A percentile compares a stretch with the other conserved stretches of the same genome.
These are phyloP conservation scores for Neria commutata DNA, from an alignment of 2,888 invertebrate species.

Conservation along the genomic window DNA sequence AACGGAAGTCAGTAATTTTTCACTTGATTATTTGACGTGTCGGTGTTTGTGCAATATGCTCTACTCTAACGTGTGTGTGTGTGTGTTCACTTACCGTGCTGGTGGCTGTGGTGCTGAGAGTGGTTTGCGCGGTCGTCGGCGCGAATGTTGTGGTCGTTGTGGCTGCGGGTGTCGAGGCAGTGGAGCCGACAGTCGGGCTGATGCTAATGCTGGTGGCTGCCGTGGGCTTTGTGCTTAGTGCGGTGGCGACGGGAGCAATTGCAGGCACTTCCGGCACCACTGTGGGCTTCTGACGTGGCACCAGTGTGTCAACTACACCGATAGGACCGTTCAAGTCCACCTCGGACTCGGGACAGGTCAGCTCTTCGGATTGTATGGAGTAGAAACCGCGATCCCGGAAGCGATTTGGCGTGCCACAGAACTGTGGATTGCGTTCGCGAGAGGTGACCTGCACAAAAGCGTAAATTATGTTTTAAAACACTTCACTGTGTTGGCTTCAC, in stretches of 20 bases:
- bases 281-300: conserved; percentile 57
- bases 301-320: conserved; percentile 59
- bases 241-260: conserved; percentile 35
- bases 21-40: neutral
- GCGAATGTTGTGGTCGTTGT: conserved; percentile 33
- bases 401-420: conserved; percentile 83
- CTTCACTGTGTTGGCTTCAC: neutral
- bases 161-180: conserved; percentile 29
- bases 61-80: neutral
- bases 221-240: conserved; percentile 30
- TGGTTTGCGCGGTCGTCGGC: conserved; percentile 30
- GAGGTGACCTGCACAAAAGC: conserved; percentile 85
- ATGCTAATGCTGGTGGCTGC: conserved; percentile 31
- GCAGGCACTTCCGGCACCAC: conserved; percentile 40
- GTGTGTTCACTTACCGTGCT: conserved; percentile 29
- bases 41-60: neutral
- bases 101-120: conserved; percentile 38
- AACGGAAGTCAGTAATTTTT: conserved; percentile 13
- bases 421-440: conserved; percentile 89
- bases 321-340: conserved; percentile 63
- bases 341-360: conserved; percentile 67
- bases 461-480: neutral
- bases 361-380: conserved; percentile 80
- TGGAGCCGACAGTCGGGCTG: conserved; percentile 32
- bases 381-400: conserved; percentile 86